phyloP scores from a whole-genome alignment of 2,113 vertebrate species.

The Tachycineta bicolor region DNA sequence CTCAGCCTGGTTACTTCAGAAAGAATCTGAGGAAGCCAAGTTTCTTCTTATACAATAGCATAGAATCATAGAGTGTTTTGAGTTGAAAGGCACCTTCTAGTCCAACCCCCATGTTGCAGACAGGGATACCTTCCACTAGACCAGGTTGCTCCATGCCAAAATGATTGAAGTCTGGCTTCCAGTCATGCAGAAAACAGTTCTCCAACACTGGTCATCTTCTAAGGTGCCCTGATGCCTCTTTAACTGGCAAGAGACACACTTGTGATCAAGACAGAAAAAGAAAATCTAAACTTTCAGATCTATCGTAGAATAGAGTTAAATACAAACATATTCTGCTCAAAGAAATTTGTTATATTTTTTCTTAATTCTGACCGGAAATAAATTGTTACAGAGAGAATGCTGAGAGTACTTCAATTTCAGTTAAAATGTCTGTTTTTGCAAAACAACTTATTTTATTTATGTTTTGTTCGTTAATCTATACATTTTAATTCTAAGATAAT shows the following conservation, averaged over 20 bases:
- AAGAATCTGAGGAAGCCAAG: not conserved
- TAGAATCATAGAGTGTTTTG: not conserved
- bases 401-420: not conserved
- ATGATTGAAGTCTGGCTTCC: not conserved
- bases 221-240: not conserved
- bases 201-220: not conserved
- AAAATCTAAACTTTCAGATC: not conserved
- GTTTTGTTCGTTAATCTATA: not conserved
- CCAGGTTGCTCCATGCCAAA: not conserved
- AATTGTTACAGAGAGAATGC: not conserved
- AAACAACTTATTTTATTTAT: not conserved
- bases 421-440: not conserved
- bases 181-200: not conserved
- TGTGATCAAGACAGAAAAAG: not conserved
- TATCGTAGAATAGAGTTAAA: not conserved
- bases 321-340: not conserved
- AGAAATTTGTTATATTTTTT: not conserved
- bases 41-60: not conserved
- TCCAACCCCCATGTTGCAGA: rapidly evolving
- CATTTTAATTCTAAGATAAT: not conserved
- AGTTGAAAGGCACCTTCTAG: not conserved
- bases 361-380: not conserved
- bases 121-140: not conserved
- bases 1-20: not conserved
- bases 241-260: not conserved